Evolutionary conservation across 2,113 vertebrate species (phyloP), one percentile per base, ranked within the genome.

Genomic region (Ifrita kowaldi): DNA sequence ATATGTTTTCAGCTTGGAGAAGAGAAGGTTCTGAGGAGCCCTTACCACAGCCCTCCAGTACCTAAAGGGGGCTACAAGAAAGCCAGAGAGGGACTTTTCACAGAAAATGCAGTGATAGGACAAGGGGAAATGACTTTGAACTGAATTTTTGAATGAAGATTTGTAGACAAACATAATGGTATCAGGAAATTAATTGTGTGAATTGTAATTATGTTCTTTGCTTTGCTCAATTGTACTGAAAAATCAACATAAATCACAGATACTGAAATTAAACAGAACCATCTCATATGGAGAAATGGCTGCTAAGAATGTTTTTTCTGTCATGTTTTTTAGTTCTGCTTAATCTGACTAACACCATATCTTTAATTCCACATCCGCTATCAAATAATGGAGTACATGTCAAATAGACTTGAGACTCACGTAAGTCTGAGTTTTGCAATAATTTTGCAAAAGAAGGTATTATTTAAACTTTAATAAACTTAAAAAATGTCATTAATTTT

Each of bases 211-310:
- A 84, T 74, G 32, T 74, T 59, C 68, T 42, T 73, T 87, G 62
- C 65, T 96, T 96, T 93, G 33, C 82, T 92, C 59, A 92, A 46
- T 28, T 80, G 35, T 76, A 71, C 11, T 81, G 69, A 95, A 86
- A 82, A 92, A 46, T 15, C 60, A 87, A 42, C 26, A 52, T 46
- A 89, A 96, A 93, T 50, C 76, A 76, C 62, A 96, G 79, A 87
- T 60, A 90, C 28, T 90, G 49, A 96, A 65, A 96, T 93, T 87
- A 94, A 63, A 82, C 42, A 74, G 79, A 97, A 94, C n/a, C 24
- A n/a, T 74, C 67, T 94, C 63, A 79, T 35, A 84, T 18, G 12
- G 55, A 60, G 44, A 86, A 96, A 93, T 55, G 74, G 47, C 74
- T 64, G 78, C 57, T 62, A 65, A 57, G 7, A 7, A 19, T 35